phyloP scores from a whole-genome alignment of 37 sponge, comb jelly and placozoan species.

The Spongia lamella region DNA sequence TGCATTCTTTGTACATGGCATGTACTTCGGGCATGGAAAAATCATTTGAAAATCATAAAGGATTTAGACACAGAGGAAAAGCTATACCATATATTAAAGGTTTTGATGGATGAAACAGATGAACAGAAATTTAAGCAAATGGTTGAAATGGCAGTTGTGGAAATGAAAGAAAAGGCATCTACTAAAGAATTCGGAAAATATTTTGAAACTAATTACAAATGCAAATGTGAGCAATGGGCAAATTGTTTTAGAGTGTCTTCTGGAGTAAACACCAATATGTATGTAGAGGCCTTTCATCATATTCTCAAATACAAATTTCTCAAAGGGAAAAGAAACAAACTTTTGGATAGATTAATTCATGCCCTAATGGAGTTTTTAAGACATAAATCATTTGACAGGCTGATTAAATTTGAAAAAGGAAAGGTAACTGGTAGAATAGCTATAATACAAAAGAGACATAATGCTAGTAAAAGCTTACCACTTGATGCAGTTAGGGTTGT shows the following conservation, averaged over 20 bases:
- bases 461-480: too few species aligned
- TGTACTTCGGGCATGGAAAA: constrained; percentile 7
- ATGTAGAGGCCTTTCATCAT: constrained; percentile 29
- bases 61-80: neutral
- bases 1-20: constrained; percentile 5
- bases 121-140: neutral
- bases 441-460: neutral
- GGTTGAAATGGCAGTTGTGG: too few species aligned
- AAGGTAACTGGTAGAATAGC: neutral
- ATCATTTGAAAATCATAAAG: neutral
- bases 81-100: constrained; percentile 3
- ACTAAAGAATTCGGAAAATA: neutral
- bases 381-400: constrained; percentile 37
- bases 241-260: neutral
- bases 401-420: constrained; percentile 21
- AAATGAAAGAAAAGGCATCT: too few species aligned
- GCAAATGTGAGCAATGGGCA: constrained; percentile 23
- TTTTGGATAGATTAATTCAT: constrained; percentile 6
- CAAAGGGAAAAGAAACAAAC: constrained; percentile 19
- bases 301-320: constrained; percentile 15
- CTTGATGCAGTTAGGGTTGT: too few species aligned
- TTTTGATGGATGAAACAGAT: constrained; percentile 17
- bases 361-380: constrained; percentile 2
- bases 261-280: constrained; percentile 38
- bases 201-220: neutral